Evolutionary conservation across 2,113 vertebrate species (phyloP).

Genomic region (Hippocampus abdominalis): DNA sequence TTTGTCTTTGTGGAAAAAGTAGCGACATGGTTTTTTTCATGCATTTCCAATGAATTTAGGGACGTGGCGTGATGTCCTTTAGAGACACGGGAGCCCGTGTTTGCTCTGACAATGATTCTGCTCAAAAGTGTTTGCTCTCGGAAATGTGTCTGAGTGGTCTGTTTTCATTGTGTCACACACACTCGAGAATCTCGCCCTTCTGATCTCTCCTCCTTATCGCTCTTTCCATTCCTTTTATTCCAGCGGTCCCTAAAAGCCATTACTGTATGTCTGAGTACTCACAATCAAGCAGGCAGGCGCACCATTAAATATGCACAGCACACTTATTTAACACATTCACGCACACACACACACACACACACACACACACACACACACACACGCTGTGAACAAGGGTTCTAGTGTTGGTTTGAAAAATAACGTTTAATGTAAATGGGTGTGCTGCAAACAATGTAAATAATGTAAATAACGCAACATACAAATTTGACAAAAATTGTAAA

Average conservation of each 20-base stretch:
- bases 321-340: slow-evolving; percentile 3
- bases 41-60: slow-evolving; percentile 12
- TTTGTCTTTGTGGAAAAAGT: not conserved
- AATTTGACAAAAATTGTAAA: too few species aligned
- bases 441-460: too few species aligned
- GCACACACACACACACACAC: too few species aligned
- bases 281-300: slow-evolving; percentile 13
- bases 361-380: not conserved
- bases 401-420: not conserved
- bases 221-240: slow-evolving; percentile 48
- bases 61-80: slow-evolving; percentile 25
- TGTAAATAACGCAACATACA: too few species aligned
- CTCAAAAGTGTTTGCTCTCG: slow-evolving; percentile 51
- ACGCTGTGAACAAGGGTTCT: not conserved
- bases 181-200: slow-evolving; percentile 26
- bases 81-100: slow-evolving; percentile 33
- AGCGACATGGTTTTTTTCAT: not conserved
- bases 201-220: slow-evolving; percentile 3
- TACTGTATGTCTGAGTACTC: slow-evolving; percentile 37
- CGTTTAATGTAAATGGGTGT: not conserved
- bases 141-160: slow-evolving; percentile 49
- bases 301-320: slow-evolving; percentile 18
- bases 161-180: slow-evolving; percentile 49
- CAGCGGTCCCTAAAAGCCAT: slow-evolving; percentile 40
- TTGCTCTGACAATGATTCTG: slow-evolving; percentile 40